Conservation (phyloP, 2,888 invertebrate species). For the Anoplius nigerrimus region DNA sequence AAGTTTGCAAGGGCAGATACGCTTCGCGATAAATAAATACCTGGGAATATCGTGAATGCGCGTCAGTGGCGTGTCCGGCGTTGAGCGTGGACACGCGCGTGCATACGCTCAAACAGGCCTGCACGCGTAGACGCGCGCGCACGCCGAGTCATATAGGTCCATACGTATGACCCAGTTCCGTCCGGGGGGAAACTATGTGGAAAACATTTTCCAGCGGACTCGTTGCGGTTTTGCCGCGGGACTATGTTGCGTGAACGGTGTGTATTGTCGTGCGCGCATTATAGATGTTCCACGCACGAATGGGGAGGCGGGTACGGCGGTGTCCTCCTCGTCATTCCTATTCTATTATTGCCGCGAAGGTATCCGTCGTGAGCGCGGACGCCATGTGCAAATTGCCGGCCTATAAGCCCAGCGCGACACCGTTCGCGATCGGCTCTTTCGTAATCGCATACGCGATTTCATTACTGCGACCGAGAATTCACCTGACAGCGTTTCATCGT, state of each 20-base stretch:
- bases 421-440: too few species aligned
- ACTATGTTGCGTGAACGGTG: slow-evolving; percentile 40
- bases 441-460: too few species aligned
- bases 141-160: slow-evolving; percentile 17
- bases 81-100: too few species aligned
- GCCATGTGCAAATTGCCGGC: too few species aligned
- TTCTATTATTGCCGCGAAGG: slow-evolving; percentile 43
- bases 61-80: too few species aligned
- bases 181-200: slow-evolving; percentile 45
- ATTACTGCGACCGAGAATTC: too few species aligned
- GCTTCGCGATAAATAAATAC: slow-evolving; percentile 63
- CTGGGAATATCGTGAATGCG: slow-evolving; percentile 55
- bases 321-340: slow-evolving; percentile 26
- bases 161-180: slow-evolving; percentile 50
- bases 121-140: slow-evolving; percentile 16
- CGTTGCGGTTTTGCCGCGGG: slow-evolving; percentile 40
- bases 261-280: slow-evolving; percentile 29
- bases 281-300: slow-evolving; percentile 1
- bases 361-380: too few species aligned
- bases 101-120: slow-evolving; percentile 13
- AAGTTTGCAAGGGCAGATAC: slow-evolving; percentile 66
- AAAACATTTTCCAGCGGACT: slow-evolving; percentile 52
- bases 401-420: too few species aligned
- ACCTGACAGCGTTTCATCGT: too few species aligned
- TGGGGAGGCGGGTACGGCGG: neutral